Evolutionary conservation across 2,888 invertebrate genomes (phyloP).

Genomic region (Boloria selene): DNA sequence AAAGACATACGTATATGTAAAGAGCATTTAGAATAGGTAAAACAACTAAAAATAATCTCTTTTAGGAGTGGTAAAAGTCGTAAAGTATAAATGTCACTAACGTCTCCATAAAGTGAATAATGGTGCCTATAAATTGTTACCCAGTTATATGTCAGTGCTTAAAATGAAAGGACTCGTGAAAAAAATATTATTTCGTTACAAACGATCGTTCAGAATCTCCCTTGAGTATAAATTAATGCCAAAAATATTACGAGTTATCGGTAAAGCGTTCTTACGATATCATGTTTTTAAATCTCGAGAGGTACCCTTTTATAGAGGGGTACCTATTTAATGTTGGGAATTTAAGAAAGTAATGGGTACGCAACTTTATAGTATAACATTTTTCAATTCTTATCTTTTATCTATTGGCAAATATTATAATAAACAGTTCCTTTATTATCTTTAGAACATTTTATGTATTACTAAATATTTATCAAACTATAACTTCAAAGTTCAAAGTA

Average conservation of each 20-base stretch:
- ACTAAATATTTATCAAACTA: too few species aligned
- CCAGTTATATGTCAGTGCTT: constrained; percentile 64
- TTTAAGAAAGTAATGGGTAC: constrained; percentile 7
- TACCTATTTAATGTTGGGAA: constrained; percentile 15
- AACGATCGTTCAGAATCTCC: constrained; percentile 54
- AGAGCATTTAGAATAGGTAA: not conserved
- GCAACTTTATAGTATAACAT: not conserved
- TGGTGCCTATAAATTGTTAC: constrained; percentile 69
- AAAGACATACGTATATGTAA: not conserved
- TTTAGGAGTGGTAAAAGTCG: constrained; percentile 16
- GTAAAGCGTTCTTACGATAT: constrained; percentile 49
- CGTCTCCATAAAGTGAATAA: constrained; percentile 72
- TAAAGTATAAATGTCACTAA: constrained; percentile 43
- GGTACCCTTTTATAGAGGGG: constrained; percentile 42
- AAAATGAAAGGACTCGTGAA: constrained; percentile 59
- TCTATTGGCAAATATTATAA: too few species aligned
- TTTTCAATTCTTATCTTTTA: too few species aligned
- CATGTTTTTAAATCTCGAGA: constrained; percentile 47
- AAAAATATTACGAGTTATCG: constrained; percentile 48
- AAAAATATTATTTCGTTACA: constrained; percentile 73
- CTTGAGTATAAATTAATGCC: constrained; percentile 57
- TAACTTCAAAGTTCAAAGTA: too few species aligned
- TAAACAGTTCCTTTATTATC: too few species aligned
- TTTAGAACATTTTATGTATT: too few species aligned
- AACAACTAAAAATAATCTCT: constrained; percentile 5